Base-by-base conservation (phyloP, 1,140 invertebrate species). In the Reticulitermes speratus region DNA sequence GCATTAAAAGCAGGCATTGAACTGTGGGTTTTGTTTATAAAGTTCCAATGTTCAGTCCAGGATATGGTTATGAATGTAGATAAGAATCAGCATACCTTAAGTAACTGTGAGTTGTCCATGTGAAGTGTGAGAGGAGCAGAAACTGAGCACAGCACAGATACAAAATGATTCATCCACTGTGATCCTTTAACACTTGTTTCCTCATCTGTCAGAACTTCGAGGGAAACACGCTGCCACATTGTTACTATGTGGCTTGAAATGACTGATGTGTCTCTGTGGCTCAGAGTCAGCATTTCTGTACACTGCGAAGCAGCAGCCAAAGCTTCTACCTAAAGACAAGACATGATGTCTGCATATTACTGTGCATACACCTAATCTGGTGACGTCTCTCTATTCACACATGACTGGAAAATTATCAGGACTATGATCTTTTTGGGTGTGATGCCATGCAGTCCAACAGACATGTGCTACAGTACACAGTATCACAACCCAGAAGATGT, bases 111-210 rank as follows among this genome's bases (percentile, higher is more conserved):
- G 48, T 84, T 84, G 32, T 8, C n/a, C 83, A 84, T 84, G n/a
- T 32, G 32, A 9, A 12, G 25, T 11, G 48, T 44, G 2, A 44
- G 48, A 44, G 83, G 48, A 44, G 44, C 48, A 44, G 83, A 45
- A 8, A 84, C 2, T 44, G 44, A 45, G 48, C 83, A 84, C n/a
- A 84, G 48, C 23, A 52, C 44, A 12, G 32, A 44, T 84, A 32
- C n/a, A 44, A 84, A 84, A 16, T 52, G 83, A 0, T 84, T 19
- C 32, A 84, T 25, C 83, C 83, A 84, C 83, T 84, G n/a, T 8
- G 9, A 84, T 8, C 83, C 83, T 32, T 45, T 44, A 25, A 45
- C 83, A 30, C 83, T 84, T 21, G 83, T 45, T 25, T 84, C 83
- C 83, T 84, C 83, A 11, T 32, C 44, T 25, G 83, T 25, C 44